These are phyloP conservation scores for Camelus dromedarius DNA, from an alignment of 2,113 vertebrate genomes.

Conservation along the genomic window DNA sequence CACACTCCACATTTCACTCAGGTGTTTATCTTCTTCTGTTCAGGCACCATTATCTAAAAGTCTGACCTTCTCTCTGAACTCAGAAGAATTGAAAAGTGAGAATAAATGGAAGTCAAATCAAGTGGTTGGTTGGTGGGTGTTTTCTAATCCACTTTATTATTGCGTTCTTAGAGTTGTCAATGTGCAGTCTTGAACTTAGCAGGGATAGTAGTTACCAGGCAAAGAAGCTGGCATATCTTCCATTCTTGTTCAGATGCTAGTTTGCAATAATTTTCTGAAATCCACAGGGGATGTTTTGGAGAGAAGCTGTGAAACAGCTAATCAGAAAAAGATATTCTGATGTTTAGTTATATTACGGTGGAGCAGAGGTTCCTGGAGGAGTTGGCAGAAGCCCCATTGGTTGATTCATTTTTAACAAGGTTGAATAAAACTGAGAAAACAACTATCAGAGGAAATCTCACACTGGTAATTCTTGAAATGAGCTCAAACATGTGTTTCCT, in stretches of 20 bases:
- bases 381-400: slow-evolving; percentile 47
- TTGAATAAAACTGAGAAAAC: slow-evolving; percentile 59
- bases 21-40: background rate
- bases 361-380: slow-evolving; percentile 52
- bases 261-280: slow-evolving; percentile 74
- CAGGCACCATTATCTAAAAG: background rate
- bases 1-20: background rate
- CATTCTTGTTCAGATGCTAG: slow-evolving; percentile 42
- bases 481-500: slow-evolving; percentile 18
- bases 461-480: slow-evolving; percentile 62
- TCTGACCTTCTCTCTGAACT: background rate
- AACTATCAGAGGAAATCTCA: slow-evolving; percentile 62
- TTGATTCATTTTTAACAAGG: slow-evolving; percentile 59
- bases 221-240: slow-evolving; percentile 31
- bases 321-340: slow-evolving; percentile 73
- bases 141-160: slow-evolving; percentile 45
- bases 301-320: slow-evolving; percentile 68
- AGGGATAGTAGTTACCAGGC: slow-evolving; percentile 30
- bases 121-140: background rate
- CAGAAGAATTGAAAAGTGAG: background rate
- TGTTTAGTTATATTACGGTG: slow-evolving; percentile 55
- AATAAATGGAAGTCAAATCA: slow-evolving; percentile 1
- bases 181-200: slow-evolving; percentile 41
- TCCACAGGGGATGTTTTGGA: slow-evolving; percentile 62
- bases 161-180: slow-evolving; percentile 32